Percentiles rank a stretch among this genome's conserved stretches.
Evolutionary conservation across 1,140 invertebrate species (phyloP).

Genomic region (Brachionus rubens): DNA sequence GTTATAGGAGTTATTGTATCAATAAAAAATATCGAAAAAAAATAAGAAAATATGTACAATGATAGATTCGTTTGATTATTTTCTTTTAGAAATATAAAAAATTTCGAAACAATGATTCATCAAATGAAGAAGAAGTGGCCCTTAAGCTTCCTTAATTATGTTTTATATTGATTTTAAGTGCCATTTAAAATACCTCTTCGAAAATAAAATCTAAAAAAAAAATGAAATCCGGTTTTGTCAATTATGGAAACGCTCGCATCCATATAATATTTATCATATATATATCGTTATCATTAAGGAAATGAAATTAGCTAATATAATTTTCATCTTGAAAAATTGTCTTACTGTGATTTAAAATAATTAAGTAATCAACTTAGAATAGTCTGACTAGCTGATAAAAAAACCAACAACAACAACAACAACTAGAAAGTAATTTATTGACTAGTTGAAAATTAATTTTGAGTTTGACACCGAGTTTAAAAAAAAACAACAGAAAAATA

Average conservation of each 20-base stretch:
- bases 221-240: slow-evolving; percentile 12
- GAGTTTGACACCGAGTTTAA: neutral
- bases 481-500: too few relatives aligned
- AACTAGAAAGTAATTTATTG: too few relatives aligned
- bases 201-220: neutral
- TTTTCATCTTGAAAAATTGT: neutral
- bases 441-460: too few relatives aligned
- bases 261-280: neutral
- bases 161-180: slow-evolving; percentile 38
- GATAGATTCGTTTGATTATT: too few relatives aligned
- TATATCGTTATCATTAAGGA: neutral
- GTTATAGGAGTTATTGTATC: too few relatives aligned
- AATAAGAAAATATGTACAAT: too few relatives aligned
- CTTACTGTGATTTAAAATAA: slow-evolving; percentile 15
- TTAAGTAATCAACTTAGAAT: slow-evolving; percentile 15
- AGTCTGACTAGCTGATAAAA: too few relatives aligned
- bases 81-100: neutral
- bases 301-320: slow-evolving; percentile 28
- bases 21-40: too few relatives aligned
- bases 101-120: neutral
- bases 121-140: slow-evolving; percentile 5
- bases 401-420: too few relatives aligned
- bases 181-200: slow-evolving; percentile 34
- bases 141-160: slow-evolving; percentile 41
- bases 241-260: slow-evolving; percentile 1